Conservation (phyloP, 2,113 vertebrate species). For the Atrichornis clamosus region DNA sequence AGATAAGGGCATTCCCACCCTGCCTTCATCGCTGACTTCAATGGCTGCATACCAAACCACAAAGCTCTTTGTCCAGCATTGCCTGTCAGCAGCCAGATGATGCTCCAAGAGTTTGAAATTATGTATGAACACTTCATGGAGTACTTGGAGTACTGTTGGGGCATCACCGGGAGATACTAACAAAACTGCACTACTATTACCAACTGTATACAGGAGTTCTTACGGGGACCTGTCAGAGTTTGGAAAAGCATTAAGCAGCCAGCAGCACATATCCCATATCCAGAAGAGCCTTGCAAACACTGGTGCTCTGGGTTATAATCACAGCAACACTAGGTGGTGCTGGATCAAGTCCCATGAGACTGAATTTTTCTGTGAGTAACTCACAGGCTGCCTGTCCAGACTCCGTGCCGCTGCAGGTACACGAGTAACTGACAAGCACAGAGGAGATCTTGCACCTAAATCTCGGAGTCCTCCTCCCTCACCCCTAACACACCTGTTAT, state of each 20-base stretch:
- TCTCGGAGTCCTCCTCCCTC: not conserved
- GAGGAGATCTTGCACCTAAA: not conserved
- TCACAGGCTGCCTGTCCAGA: not conserved
- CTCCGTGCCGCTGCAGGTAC: rapidly evolving
- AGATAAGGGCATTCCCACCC: not conserved
- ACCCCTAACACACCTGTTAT: not conserved
- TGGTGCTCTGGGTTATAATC: not conserved
- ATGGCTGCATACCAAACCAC: not conserved
- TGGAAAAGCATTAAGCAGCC: not conserved
- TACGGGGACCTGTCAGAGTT: not conserved
- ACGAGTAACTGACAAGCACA: not conserved
- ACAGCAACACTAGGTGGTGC: not conserved
- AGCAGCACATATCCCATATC: not conserved
- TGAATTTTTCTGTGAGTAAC: not conserved
- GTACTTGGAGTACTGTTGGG: not conserved
- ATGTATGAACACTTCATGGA: rapidly evolving
- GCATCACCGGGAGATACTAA: not conserved
- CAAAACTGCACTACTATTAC: not conserved
- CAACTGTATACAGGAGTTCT: rapidly evolving
- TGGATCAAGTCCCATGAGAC: rapidly evolving
- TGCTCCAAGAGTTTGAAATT: not conserved
- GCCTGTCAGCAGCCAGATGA: not conserved
- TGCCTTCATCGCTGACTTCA: not conserved
- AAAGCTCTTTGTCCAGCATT: not conserved
- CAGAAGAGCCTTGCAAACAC: not conserved